Base-by-base conservation (phyloP, 2,888 invertebrate species). In the Beris morrisii region DNA sequence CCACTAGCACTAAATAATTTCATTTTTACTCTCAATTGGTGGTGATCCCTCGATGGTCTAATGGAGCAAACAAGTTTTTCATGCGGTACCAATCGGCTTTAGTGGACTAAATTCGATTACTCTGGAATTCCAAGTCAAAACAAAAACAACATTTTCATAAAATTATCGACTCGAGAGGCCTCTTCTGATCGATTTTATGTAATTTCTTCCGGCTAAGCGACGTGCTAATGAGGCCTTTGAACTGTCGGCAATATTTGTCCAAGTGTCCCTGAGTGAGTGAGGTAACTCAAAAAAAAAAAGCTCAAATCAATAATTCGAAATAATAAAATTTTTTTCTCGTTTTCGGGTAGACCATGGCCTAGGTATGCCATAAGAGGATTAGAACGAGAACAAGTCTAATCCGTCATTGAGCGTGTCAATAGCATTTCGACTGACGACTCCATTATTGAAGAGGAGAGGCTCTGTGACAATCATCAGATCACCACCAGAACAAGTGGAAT, bases 171-270 rank as follows among this genome's bases (percentile, higher is more conserved):
- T 50, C 43, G 22, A 22, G 57, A 48, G 50, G 13, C 50, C 48
- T 31, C 48, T 50, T 59, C 12, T 48, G 32, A 45, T 58, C 38
- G 45, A 22, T 46, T 46, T 58, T n/a, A 52, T 59, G 38, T 32
- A 50, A 59, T 59, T 59, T 59, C 59, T 59, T 59, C 59, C 59
- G 59, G 59, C 59, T 50, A 13, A 59, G 46, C 44, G 31, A 15
- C 31, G 48, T 32, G 48, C 59, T 59, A 59, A 59, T 59, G 59
- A 59, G 59, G 59, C 48, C 48, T 59, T 59, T 59, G 59, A 59
- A 46, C 59, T 32, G 15, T 48, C 59, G 13, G 4, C 50, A 4
- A 59, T 32, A 59, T 59, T 50, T 50, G 46, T 50, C 50, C 50
- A 59, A 59, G 38, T 32, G 59, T 54, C 22, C 32, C 32, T 32